These are phyloP conservation scores for Aphrocallistes beatrix DNA, from an alignment of 37 sponge, comb jelly and placozoan species.

Conservation along the genomic window DNA sequence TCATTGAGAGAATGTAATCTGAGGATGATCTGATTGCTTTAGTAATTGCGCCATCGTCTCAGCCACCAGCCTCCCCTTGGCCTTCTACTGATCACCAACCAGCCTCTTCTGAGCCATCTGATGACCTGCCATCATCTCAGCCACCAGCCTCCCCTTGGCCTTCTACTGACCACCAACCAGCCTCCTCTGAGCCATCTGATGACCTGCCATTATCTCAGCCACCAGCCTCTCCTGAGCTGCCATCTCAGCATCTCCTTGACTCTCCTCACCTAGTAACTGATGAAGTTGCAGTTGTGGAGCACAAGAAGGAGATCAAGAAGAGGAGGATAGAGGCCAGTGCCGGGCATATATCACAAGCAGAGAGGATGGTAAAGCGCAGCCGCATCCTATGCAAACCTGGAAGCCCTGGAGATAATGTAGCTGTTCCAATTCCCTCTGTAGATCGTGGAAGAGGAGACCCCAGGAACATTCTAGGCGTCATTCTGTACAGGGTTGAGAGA, in stretches of 20 bases:
- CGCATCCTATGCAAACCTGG: background rate
- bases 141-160: background rate
- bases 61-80: background rate
- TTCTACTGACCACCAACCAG: background rate
- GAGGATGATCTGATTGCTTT: conserved; percentile 6
- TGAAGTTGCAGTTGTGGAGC: background rate
- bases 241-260: background rate
- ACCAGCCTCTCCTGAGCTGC: background rate
- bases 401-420: background rate
- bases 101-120: conserved; percentile 2
- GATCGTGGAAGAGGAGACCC: background rate
- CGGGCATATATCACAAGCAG: background rate
- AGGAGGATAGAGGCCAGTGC: background rate
- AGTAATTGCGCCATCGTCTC: background rate
- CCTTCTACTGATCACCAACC: background rate
- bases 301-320: background rate
- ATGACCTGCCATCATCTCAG: conserved; percentile 6
- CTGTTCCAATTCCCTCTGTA: background rate
- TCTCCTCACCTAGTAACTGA: background rate
- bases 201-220: background rate
- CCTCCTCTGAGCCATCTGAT: conserved; percentile 6
- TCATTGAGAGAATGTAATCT: conserved; percentile 13
- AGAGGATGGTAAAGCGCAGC: background rate
- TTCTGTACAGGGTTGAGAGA: background rate
- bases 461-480: background rate